Conservation (phyloP, 2,113 vertebrate genomes). For the Vireo altiloquus region DNA sequence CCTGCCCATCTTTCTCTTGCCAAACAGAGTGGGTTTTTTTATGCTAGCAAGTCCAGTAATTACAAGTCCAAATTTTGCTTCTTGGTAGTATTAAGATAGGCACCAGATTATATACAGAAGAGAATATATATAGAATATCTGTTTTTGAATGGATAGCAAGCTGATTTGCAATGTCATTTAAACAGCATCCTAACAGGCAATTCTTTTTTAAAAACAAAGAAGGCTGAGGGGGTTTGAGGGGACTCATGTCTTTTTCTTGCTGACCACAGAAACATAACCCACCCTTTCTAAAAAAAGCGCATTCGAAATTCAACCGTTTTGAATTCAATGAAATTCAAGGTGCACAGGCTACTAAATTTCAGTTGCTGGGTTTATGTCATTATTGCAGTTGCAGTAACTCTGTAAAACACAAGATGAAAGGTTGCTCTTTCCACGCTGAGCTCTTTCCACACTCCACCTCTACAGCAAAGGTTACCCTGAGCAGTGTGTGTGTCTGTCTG, state of each 20-base stretch:
- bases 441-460: not conserved
- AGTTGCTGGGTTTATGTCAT: not conserved
- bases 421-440: not conserved
- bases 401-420: constrained; percentile 17
- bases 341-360: not conserved
- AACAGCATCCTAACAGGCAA: not conserved
- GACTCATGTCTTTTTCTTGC: not conserved
- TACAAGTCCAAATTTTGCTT: not conserved
- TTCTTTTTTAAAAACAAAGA: not conserved
- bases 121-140: not conserved
- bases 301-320: not conserved
- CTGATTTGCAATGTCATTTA: not conserved
- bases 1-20: not conserved
- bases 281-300: not conserved
- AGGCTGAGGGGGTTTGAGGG: not conserved
- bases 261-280: not conserved
- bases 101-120: not conserved
- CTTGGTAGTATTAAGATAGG: not conserved
- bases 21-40: not conserved
- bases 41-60: not conserved
- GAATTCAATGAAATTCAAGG: too few relatives aligned
- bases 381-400: not conserved
- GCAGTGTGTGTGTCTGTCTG: not conserved
- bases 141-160: not conserved
- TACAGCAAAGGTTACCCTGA: constrained; percentile 16